These are phyloP conservation scores for Vidua chalybeata DNA, from an alignment of 2,113 vertebrate species.

Conservation along the genomic window DNA sequence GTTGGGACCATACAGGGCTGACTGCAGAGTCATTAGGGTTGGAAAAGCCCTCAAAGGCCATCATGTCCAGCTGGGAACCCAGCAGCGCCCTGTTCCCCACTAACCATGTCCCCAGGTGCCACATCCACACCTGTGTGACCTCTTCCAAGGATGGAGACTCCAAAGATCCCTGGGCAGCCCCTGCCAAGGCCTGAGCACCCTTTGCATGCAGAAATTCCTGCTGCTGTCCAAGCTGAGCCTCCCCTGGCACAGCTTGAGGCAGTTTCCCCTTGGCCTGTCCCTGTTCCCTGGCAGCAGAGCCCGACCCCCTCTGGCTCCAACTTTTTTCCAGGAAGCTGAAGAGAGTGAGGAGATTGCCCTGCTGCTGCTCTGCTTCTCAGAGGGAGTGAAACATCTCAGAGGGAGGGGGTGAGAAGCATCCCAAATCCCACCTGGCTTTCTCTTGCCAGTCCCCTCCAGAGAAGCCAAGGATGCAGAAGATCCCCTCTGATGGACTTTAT, in stretches of 20 bases:
- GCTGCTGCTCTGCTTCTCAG: background rate
- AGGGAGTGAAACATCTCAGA: background rate
- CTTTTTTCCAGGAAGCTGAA: background rate
- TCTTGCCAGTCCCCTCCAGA: background rate
- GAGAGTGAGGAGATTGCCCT: background rate
- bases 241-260: background rate
- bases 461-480: background rate
- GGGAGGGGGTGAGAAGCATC: rapidly evolving
- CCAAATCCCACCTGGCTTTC: rapidly evolving
- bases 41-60: background rate
- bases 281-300: background rate
- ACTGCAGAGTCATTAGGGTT: rapidly evolving
- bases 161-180: background rate
- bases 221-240: background rate
- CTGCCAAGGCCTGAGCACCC: background rate
- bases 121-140: background rate
- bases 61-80: background rate
- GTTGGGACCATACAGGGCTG: background rate
- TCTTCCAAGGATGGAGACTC: background rate
- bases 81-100: rapidly evolving
- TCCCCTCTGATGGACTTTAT: background rate
- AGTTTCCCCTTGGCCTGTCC: background rate
- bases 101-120: rapidly evolving
- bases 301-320: rapidly evolving
- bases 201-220: background rate